A percentile compares a stretch with the other conserved stretches of the same genome.
Conservation (phyloP, 2,113 vertebrate species). For the Probosciger aterrimus region DNA sequence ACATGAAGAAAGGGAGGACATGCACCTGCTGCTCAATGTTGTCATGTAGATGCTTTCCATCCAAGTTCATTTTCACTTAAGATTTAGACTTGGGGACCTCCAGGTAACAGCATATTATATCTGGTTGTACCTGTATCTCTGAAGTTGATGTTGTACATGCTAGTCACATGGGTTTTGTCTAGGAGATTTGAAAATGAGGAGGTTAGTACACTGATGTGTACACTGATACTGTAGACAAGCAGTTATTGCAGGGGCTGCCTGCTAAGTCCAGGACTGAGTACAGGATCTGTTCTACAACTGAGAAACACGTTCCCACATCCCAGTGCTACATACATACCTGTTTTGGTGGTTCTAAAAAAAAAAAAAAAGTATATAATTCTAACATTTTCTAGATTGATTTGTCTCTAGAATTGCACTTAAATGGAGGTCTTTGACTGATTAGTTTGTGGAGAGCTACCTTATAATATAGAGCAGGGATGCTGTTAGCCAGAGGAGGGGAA, state of each 20-base stretch:
- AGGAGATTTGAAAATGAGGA: background rate
- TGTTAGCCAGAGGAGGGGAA: background rate
- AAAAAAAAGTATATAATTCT: background rate
- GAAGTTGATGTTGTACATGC: rapidly evolving
- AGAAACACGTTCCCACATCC: rapidly evolving
- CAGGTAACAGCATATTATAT: rapidly evolving
- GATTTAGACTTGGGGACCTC: background rate
- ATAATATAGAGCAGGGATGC: background rate
- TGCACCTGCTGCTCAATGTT: background rate
- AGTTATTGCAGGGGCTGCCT: background rate
- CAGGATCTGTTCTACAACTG: background rate
- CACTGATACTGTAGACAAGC: background rate
- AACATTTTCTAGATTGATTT: background rate
- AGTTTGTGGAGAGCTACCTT: background rate
- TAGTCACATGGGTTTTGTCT: background rate
- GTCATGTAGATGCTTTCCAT: background rate
- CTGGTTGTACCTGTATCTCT: background rate
- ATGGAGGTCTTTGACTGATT: background rate
- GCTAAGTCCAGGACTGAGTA: background rate
- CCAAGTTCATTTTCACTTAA: background rate
- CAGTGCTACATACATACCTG: background rate
- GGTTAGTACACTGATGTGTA: background rate
- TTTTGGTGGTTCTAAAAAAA: background rate
- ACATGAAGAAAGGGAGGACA: rapidly evolving
- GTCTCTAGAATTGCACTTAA: background rate